phyloP scores from a whole-genome alignment of 2,797 vertebrate genomes.

The Typhlichthys subterraneus region DNA sequence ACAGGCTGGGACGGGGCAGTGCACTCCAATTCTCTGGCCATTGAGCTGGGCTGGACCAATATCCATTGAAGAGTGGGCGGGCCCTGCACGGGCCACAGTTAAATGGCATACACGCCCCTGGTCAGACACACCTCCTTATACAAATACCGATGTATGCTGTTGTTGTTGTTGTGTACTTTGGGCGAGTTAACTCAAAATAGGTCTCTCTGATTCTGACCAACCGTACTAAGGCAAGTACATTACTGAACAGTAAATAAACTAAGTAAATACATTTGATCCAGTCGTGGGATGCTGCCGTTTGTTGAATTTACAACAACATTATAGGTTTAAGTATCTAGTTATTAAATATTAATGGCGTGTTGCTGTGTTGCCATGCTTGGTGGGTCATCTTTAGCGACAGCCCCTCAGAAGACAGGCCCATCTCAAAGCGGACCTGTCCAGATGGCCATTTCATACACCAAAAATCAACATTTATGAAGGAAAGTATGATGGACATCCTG shows the following conservation, averaged over 20 bases:
- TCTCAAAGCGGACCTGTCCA: constrained; percentile 38
- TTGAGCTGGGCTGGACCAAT: constrained; percentile 19
- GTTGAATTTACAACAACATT: neutral
- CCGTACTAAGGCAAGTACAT: constrained; percentile 6
- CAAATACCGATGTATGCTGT: constrained; percentile 51
- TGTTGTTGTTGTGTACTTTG: constrained; percentile 38
- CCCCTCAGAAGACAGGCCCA: constrained; percentile 21
- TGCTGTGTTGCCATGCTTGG: constrained; percentile 11
- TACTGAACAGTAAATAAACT: constrained; percentile 35
- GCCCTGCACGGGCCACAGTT: constrained; percentile 5
- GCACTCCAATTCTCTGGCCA: constrained; percentile 44
- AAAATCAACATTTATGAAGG: constrained; percentile 63
- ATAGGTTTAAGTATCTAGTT: neutral
- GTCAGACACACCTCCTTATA: constrained; percentile 32
- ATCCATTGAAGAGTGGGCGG: constrained; percentile 44
- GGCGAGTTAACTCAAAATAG: constrained; percentile 28
- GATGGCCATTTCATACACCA: constrained; percentile 67
- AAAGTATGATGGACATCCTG: constrained; percentile 63
- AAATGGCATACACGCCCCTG: constrained; percentile 26
- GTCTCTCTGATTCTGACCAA: constrained; percentile 44
- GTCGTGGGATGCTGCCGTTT: neutral
- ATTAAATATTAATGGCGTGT: neutral
- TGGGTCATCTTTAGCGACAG: constrained; percentile 8
- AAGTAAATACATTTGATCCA: constrained; percentile 22
- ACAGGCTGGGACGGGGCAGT: constrained; percentile 38